Conservation (phyloP, 2,888 invertebrate species). For the Plebejus melissa region DNA sequence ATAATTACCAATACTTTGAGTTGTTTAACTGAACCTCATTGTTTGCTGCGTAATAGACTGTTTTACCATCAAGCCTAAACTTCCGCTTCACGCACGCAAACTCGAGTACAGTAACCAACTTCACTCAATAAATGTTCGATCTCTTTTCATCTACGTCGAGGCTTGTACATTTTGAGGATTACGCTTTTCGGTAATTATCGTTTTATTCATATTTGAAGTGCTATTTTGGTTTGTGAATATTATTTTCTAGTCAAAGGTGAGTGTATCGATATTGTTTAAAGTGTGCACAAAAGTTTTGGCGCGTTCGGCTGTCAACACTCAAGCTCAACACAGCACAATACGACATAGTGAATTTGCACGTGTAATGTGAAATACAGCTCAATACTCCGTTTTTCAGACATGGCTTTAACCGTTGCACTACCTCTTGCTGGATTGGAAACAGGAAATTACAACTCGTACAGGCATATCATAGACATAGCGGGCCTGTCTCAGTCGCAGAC, state of each 20-base stretch:
- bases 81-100: conserved; percentile 74
- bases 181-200: conserved; percentile 74
- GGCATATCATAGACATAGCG: conserved; percentile 75
- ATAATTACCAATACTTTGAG: not conserved
- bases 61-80: conserved; percentile 55
- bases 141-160: conserved; percentile 71
- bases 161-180: conserved; percentile 70
- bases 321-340: conserved; percentile 57
- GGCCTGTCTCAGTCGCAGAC: conserved; percentile 70
- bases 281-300: conserved; percentile 62
- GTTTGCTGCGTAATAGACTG: conserved; percentile 63
- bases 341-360: conserved; percentile 65
- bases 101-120: conserved; percentile 59
- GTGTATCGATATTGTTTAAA: conserved; percentile 45
- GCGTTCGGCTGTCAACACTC: conserved; percentile 73
- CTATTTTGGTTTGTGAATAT: conserved; percentile 42
- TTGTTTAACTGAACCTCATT: conserved; percentile 31
- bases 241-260: conserved; percentile 47
- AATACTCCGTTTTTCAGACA: conserved; percentile 69
- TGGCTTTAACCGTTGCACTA: conserved; percentile 81
- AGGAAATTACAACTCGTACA: conserved; percentile 73
- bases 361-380: conserved; percentile 63
- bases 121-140: conserved; percentile 75
- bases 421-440: conserved; percentile 78
- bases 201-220: conserved; percentile 53